Evolutionary conservation across 2,113 vertebrate species (phyloP).

Genomic region (Podarcis muralis): DNA sequence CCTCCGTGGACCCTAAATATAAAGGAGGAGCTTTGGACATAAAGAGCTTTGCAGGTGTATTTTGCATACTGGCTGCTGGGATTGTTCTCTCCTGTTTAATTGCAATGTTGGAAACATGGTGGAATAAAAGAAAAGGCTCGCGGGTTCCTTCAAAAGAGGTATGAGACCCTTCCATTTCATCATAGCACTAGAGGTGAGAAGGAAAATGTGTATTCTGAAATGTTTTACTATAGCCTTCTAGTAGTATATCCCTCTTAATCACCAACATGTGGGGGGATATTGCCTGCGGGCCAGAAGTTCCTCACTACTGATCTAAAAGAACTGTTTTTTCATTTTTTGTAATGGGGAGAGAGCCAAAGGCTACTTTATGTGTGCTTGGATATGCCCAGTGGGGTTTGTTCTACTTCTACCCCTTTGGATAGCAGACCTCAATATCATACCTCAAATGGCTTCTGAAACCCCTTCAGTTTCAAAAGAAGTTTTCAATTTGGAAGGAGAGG

Average conservation of each 20-base stretch:
- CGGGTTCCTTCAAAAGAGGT: constrained; percentile 99
- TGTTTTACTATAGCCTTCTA: constrained; percentile 10
- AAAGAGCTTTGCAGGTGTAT: constrained; percentile 97
- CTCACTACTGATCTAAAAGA: constrained; percentile 25
- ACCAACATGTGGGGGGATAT: neutral
- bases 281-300: no score
- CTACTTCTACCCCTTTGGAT: neutral
- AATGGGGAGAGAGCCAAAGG: neutral
- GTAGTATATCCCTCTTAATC: constrained; percentile 5
- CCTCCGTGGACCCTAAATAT: constrained; percentile 88
- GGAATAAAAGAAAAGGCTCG: constrained; percentile 96
- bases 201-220: constrained; percentile 33
- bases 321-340: neutral
- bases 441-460: neutral
- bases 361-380: neutral
- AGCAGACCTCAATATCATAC: neutral
- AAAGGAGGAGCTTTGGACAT: constrained; percentile 93
- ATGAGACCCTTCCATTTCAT: constrained; percentile 74
- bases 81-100: constrained; percentile 98
- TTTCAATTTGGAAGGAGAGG: neutral
- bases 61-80: constrained; percentile 95
- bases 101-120: constrained; percentile 98
- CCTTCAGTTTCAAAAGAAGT: neutral
- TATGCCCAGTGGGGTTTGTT: neutral
- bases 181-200: constrained; percentile 36